Evolutionary conservation across 2,113 vertebrate species (phyloP).

Genomic region (Chaetodon auriga): DNA sequence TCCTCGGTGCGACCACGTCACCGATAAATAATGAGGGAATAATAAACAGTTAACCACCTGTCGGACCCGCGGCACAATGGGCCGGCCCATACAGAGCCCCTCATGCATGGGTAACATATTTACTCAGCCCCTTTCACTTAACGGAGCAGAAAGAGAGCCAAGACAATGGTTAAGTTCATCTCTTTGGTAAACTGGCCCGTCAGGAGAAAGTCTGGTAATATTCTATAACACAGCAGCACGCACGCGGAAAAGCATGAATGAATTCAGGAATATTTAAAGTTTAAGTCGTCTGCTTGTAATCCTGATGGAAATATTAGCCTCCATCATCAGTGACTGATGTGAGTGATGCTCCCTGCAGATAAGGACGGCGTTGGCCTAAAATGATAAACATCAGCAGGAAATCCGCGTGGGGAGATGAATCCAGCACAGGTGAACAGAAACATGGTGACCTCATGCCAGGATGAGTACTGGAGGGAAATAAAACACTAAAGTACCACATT

Average conservation of each 20-base stretch:
- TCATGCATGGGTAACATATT: slow-evolving; percentile 99
- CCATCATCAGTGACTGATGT: background rate
- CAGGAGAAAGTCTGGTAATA: background rate
- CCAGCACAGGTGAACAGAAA: background rate
- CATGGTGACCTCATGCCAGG: background rate
- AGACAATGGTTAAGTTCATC: slow-evolving; percentile 97
- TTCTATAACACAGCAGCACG: background rate
- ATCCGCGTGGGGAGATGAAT: slow-evolving; percentile 14
- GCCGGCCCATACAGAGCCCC: slow-evolving; percentile 88
- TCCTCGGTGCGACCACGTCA: slow-evolving; percentile 69
- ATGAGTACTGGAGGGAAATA: slow-evolving; percentile 17
- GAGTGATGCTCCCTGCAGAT: slow-evolving; percentile 12
- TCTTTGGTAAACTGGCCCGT: slow-evolving; percentile 94
- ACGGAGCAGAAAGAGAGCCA: slow-evolving; percentile 93
- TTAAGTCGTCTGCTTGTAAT: background rate
- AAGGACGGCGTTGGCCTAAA: background rate
- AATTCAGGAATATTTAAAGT: background rate
- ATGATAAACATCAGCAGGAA: slow-evolving; percentile 13
- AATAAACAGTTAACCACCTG: slow-evolving; percentile 99
- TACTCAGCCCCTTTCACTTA: slow-evolving; percentile 97
- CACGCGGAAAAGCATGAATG: background rate
- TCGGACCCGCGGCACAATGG: slow-evolving; percentile 92
- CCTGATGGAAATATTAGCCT: background rate
- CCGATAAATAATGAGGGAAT: slow-evolving; percentile 83
- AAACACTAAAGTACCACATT: background rate